These are phyloP conservation scores for Donacobius atricapilla DNA, from an alignment of 2,113 vertebrate genomes.

Conservation along the genomic window DNA sequence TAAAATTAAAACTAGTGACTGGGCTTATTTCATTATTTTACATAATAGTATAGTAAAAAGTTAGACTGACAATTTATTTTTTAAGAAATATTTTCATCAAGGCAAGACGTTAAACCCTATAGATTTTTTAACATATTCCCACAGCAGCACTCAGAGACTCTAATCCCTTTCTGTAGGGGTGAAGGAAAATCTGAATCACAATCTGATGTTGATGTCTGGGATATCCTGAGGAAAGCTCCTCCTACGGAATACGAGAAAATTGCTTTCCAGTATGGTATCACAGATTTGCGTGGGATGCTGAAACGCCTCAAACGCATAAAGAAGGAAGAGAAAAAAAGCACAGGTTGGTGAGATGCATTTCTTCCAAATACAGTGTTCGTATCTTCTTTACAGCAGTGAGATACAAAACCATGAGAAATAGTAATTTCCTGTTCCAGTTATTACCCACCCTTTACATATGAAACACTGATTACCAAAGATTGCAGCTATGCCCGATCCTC, in stretches of 20 bases:
- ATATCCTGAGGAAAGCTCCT: slow-evolving; percentile 79
- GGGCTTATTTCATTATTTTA: neutral
- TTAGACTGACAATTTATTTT: neutral
- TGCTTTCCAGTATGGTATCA: slow-evolving; percentile 95
- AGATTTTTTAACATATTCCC: neutral
- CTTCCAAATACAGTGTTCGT: neutral
- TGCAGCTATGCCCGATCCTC: neutral
- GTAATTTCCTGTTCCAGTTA: neutral
- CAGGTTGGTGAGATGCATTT: slow-evolving; percentile 73
- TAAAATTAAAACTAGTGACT: neutral
- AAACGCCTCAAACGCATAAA: slow-evolving; percentile 94
- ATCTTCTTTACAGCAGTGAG: neutral
- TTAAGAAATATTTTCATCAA: neutral
- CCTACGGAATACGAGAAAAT: slow-evolving; percentile 91
- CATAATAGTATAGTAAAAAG: neutral
- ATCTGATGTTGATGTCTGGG: slow-evolving; percentile 82
- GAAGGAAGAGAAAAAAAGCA: slow-evolving; percentile 92
- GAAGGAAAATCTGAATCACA: slow-evolving; percentile 73
- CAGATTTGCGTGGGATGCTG: slow-evolving; percentile 93
- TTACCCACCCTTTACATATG: neutral
- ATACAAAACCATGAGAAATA: neutral
- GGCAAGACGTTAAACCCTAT: neutral
- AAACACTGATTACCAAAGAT: neutral
- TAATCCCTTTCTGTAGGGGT: slow-evolving; percentile 51
- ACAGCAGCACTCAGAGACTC: neutral